Evolutionary conservation across 2,888 invertebrate genomes (phyloP).

Genomic region (Dynastes tityus): DNA sequence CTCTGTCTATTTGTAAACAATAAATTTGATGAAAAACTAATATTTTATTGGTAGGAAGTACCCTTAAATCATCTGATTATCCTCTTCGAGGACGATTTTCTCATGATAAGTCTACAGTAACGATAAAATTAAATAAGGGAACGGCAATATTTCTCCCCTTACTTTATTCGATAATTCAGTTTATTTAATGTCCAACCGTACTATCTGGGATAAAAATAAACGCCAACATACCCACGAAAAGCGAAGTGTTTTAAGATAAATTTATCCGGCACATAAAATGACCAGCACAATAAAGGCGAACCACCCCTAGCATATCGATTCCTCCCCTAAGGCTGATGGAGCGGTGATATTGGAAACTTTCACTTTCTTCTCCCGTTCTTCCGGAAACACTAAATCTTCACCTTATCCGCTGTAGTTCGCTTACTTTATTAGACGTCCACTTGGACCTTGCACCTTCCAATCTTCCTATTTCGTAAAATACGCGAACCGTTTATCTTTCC

Average conservation of each 20-base stretch:
- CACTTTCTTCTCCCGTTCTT: constrained; percentile 21
- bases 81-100: background rate
- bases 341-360: constrained; percentile 43
- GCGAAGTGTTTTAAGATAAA: constrained; percentile 45
- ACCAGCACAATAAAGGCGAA: constrained; percentile 44
- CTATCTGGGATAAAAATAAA: constrained; percentile 31
- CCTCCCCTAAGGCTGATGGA: constrained; percentile 20
- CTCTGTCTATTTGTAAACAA: too few species aligned
- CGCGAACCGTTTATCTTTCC: constrained; percentile 6
- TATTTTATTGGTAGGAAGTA: too few species aligned
- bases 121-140: constrained; percentile 12
- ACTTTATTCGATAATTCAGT: constrained; percentile 38
- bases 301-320: constrained; percentile 42
- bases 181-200: constrained; percentile 37
- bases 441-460: constrained; percentile 39
- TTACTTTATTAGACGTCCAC: constrained; percentile 45
- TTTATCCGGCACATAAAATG: constrained; percentile 46
- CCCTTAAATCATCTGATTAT: background rate
- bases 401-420: constrained; percentile 43
- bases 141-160: constrained; percentile 15
- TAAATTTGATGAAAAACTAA: background rate
- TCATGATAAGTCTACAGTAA: background rate
- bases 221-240: constrained; percentile 22
- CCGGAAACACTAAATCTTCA: constrained; percentile 43
- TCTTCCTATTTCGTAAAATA: constrained; percentile 44